Evolutionary conservation across 2,888 invertebrate genomes (phyloP).

Genomic region (Chironomus tentans): DNA sequence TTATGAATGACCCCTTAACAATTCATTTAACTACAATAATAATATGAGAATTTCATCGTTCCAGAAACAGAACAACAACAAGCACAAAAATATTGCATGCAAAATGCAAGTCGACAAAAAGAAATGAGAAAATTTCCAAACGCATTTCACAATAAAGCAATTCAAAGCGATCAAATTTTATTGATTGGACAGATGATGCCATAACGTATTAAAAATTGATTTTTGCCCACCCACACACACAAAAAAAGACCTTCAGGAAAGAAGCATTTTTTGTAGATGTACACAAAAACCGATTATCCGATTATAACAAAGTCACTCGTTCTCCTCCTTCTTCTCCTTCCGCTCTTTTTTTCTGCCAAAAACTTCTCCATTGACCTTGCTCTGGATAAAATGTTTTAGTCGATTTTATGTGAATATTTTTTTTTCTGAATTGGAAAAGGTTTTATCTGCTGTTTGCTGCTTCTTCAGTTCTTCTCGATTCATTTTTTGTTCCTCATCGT

Average conservation of each 20-base stretch:
- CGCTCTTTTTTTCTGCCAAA: background rate
- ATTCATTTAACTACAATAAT: too few relatives aligned
- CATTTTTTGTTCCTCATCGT: too few relatives aligned
- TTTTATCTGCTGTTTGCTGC: background rate
- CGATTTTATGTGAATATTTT: too few relatives aligned
- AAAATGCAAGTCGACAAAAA: background rate
- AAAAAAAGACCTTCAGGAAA: background rate
- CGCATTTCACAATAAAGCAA: background rate
- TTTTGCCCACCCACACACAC: background rate
- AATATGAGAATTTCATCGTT: too few relatives aligned
- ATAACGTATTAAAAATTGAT: background rate
- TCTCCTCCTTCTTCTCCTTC: background rate
- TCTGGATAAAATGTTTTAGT: background rate
- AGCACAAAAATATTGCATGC: background rate
- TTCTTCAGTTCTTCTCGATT: too few relatives aligned
- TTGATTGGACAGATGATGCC: conserved; percentile 2
- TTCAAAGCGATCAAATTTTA: conserved; percentile 4
- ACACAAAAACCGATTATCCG: background rate
- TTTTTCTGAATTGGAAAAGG: background rate
- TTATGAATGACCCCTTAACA: too few relatives aligned
- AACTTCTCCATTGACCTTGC: background rate
- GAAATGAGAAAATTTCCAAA: background rate
- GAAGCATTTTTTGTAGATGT: background rate
- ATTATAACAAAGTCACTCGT: background rate
- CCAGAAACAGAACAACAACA: too few relatives aligned